phyloP scores from a whole-genome alignment of 1,140 invertebrate species.

The Lordiphosa mommai region DNA sequence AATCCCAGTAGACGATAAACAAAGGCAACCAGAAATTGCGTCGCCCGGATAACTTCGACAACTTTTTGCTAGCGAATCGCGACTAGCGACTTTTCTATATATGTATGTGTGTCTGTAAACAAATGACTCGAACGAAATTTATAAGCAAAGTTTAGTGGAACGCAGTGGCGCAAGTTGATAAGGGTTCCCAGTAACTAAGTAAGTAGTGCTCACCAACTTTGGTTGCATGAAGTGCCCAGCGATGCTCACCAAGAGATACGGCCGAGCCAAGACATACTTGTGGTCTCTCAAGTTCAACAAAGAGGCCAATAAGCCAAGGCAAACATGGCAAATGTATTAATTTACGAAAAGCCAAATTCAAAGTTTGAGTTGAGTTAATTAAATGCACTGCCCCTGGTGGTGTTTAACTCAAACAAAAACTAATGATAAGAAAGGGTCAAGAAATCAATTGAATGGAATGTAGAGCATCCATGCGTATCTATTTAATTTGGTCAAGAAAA shows the following conservation, averaged over 20 bases:
- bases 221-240: slow-evolving; percentile 21
- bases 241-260: slow-evolving; percentile 45
- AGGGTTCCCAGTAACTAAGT: slow-evolving; percentile 34
- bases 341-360: slow-evolving; percentile 51
- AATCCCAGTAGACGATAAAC: slow-evolving; percentile 50
- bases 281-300: slow-evolving; percentile 39
- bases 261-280: slow-evolving; percentile 41
- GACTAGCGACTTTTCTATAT: slow-evolving; percentile 40
- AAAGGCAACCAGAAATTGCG: too few species aligned
- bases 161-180: slow-evolving; percentile 49
- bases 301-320: slow-evolving; percentile 43
- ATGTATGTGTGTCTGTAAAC: slow-evolving; percentile 47
- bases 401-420: slow-evolving; percentile 58
- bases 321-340: slow-evolving; percentile 68
- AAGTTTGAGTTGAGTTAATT: slow-evolving; percentile 59
- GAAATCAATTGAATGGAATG: not conserved
- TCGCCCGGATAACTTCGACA: slow-evolving; percentile 42
- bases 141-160: slow-evolving; percentile 66
- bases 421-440: slow-evolving; percentile 31
- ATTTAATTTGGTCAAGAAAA: not conserved
- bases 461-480: not conserved
- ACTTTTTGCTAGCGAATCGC: slow-evolving; percentile 51
- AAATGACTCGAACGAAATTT: slow-evolving; percentile 76
- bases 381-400: slow-evolving; percentile 42
- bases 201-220: slow-evolving; percentile 10